Evolutionary conservation across 2,888 invertebrate species (phyloP), one percentile per base, ranked within the genome.

Genomic region (Chloroclystis v-ata): DNA sequence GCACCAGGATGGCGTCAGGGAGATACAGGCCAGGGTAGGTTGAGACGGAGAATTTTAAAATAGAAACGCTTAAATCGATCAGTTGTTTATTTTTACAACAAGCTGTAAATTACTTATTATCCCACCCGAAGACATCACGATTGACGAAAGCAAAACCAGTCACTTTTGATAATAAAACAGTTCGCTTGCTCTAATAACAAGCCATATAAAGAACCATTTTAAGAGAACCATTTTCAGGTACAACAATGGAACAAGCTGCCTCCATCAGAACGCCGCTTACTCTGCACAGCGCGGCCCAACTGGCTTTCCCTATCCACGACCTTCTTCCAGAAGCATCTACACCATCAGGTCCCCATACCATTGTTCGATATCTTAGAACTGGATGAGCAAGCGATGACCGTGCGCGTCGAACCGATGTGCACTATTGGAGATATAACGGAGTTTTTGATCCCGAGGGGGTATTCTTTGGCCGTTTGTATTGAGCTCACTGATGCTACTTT

Each of bases 401-500:
- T 93, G 5, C 72, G 89, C 25, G 92, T 92, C 16, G 92, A 92
- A 60, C 92, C 92, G 2, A 91, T 92, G 88, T 91, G 89, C 8
- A 92, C 92, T 0, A 91, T 92, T 6, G 90, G 91, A 0, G 91
- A 92, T 40, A 90, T 92, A 35, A 92, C 92, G 0, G 82, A 89
- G 55, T 92, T 82, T 61, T 72, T 92, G 12, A 90, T 91, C 63
- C 91, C 91, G 0, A 89, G 75, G 63, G 92, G 92, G 0, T 93
- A 92, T 65, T 91, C 92, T 0, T 66, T 93, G 37, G 92, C 91
- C 1, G 92, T 92, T 1, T 92, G 92, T 24, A 85, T 92, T 37
- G 93, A 93, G 72, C 87, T 93, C 39, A 90, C 88, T 1, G 93
- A 93, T 68, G 92, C 92, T 13, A 92, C 92, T 4, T 75, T 92